Evolutionary conservation across 2,113 vertebrate species (phyloP), one percentile per base, ranked within the genome.

Genomic region (Pluvianellus socialis): DNA sequence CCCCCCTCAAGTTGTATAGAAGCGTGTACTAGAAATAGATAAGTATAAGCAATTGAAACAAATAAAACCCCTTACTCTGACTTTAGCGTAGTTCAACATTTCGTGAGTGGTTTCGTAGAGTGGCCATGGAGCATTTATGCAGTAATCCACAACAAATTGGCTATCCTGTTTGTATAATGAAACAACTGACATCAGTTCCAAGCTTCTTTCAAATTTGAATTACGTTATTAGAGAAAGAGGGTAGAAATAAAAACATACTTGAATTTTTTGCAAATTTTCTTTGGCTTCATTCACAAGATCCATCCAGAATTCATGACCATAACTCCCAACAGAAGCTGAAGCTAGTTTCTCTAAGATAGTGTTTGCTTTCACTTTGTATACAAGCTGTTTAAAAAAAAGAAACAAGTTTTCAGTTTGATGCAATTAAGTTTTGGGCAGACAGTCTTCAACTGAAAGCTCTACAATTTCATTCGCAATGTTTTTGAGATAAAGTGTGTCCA

Each of bases 301-400:
- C 32, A 98, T 97, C 98, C 98, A 99, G 50, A 96, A 62, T 5
- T 97, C 92, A 6, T 97, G 98, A 58, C 98, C 96, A 12, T 95
- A 98, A 53, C 83, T 96, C 4, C 95, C 98, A 44, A 96, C 82
- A 12, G 99, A 99, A 49, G 98, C 98, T 55, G 98, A 98, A 80
- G 98, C 99, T 50, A 99, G 89, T 96, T 99, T 98, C 96, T 99
- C 99, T 97, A 99, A 95, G 87, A 99, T 98, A 86, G 98, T 98
- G 80, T 99, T 99, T 44, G 99, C 98, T 97, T 99, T 99, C 56
- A 99, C 99, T 97, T 99, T 99, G 90, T 99, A 99, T 27, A 99
- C 99, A 68, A 99, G 98, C 99, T 99, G 90, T 61, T 81, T 22
- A 16, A 44, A 91, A 84, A 52, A 53, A 5, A 61, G 1, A 11